Evolutionary conservation across 2,888 invertebrate genomes (phyloP).

Genomic region (Drosophila kokeensis): DNA sequence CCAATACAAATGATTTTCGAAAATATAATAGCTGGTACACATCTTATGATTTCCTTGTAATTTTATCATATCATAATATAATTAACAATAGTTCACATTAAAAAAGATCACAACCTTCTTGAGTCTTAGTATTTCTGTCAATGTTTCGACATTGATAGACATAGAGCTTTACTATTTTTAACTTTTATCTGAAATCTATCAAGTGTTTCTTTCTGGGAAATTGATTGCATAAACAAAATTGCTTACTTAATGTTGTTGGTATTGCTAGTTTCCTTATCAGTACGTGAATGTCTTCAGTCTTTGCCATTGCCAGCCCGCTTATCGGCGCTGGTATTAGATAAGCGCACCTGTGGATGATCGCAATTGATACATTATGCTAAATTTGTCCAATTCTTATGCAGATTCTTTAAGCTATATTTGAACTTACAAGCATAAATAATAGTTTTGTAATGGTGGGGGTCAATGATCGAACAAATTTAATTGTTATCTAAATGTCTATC

Average conservation of each 20-base stretch:
- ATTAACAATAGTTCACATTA: not conserved
- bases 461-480: conserved; percentile 7
- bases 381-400: conserved; percentile 2
- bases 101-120: not conserved
- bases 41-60: not conserved
- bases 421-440: not conserved
- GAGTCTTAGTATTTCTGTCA: not conserved
- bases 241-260: conserved; percentile 11
- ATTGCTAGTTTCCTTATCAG: conserved; percentile 14
- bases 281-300: conserved; percentile 7
- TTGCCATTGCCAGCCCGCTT: conserved; percentile 28
- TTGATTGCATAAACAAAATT: conserved; percentile 5
- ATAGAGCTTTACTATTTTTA: conserved; percentile 15
- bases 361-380: conserved; percentile 5
- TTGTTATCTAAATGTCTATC: conserved; percentile 8
- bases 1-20: conserved; percentile 2
- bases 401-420: not conserved
- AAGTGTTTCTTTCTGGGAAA: conserved; percentile 29
- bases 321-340: conserved; percentile 13
- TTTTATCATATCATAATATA: not conserved
- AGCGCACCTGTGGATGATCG: conserved; percentile 2
- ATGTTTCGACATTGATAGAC: conserved; percentile 2
- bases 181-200: not conserved
- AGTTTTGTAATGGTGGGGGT: not conserved
- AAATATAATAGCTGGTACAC: not conserved